These are phyloP conservation scores for Baronia brevicornis DNA, from an alignment of 2,888 invertebrate species.

Conservation along the genomic window DNA sequence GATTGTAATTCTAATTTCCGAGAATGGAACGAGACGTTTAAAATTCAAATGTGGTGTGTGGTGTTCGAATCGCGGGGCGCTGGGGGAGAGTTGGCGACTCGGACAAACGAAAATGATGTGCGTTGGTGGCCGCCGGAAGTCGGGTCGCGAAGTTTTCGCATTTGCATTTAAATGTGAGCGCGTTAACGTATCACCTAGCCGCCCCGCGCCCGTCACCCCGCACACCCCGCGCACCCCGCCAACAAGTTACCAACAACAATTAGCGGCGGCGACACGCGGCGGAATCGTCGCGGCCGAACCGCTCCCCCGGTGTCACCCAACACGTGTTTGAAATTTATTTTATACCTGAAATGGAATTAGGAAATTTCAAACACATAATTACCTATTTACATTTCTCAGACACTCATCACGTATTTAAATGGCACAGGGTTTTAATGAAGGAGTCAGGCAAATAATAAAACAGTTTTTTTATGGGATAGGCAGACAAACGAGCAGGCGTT, in stretches of 20 bases:
- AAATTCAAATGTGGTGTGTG: constrained; percentile 49
- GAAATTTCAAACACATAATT: too few species aligned
- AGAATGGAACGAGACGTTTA: constrained; percentile 28
- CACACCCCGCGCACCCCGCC: constrained; percentile 25
- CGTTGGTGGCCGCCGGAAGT: constrained; percentile 51
- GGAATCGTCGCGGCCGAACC: constrained; percentile 23
- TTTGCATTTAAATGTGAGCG: constrained; percentile 65
- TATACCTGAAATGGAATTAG: constrained; percentile 25
- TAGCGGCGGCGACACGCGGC: constrained; percentile 37
- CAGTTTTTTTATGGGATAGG: too few species aligned
- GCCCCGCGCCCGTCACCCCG: constrained; percentile 17
- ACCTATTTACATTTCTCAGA: too few species aligned
- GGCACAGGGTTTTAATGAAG: too few species aligned
- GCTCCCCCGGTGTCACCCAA: constrained; percentile 12
- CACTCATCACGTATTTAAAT: too few species aligned
- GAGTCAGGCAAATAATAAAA: too few species aligned
- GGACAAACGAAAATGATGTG: constrained; percentile 57
- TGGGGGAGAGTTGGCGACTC: constrained; percentile 50
- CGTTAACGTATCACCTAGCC: constrained; percentile 61
- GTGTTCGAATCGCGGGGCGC: constrained; percentile 44
- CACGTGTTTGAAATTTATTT: constrained; percentile 19
- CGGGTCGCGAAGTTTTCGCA: constrained; percentile 46
- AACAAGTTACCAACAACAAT: constrained; percentile 66
- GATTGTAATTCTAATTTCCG: constrained; percentile 30
- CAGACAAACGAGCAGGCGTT: too few species aligned